These are phyloP conservation scores for Caenorhabditis briggsae DNA, from an alignment of 1,140 invertebrate genomes.

Conservation along the genomic window DNA sequence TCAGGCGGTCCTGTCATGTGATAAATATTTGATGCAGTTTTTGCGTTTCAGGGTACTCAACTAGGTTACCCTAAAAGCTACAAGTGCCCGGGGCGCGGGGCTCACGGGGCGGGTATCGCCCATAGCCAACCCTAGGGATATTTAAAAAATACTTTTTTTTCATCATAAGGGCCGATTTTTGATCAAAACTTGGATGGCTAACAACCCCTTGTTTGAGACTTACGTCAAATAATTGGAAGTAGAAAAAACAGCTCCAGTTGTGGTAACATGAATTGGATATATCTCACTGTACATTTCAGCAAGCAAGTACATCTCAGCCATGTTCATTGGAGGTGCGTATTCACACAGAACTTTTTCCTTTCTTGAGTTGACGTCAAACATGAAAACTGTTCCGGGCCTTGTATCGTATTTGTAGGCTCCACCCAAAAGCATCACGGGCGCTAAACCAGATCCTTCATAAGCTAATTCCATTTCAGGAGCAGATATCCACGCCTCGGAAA, in stretches of 20 bases:
- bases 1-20: too few relatives aligned
- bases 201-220: neutral
- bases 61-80: too few relatives aligned
- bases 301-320: constrained; percentile 1
- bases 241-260: neutral
- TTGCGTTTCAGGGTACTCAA: too few relatives aligned
- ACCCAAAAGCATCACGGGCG: neutral
- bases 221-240: neutral
- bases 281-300: neutral
- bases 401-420: neutral
- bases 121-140: too few relatives aligned
- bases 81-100: too few relatives aligned
- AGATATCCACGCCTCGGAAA: neutral
- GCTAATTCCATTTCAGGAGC: neutral
- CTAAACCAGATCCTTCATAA: neutral
- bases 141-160: too few relatives aligned
- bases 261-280: neutral
- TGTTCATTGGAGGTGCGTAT: constrained; percentile 4
- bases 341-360: neutral
- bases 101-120: too few relatives aligned
- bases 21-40: too few relatives aligned
- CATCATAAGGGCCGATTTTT: too few relatives aligned
- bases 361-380: neutral
- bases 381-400: neutral
- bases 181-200: too few relatives aligned